Conservation (phyloP, 2,888 invertebrate genomes). For the Tetropium fuscum region DNA sequence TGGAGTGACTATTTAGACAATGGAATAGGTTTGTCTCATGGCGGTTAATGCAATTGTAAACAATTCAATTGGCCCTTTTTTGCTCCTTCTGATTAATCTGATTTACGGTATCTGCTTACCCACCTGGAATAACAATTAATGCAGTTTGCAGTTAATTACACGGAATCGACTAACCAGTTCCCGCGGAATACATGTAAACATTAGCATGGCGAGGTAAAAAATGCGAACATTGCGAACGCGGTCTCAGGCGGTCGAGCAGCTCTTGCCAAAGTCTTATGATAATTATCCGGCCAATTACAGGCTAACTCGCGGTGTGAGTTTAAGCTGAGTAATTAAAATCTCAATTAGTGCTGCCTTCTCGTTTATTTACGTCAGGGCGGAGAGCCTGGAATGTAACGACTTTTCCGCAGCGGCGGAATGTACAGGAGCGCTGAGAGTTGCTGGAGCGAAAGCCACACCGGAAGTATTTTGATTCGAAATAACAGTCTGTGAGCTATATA, state of each 20-base stretch:
- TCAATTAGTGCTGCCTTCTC: conserved; percentile 30
- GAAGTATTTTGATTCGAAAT: no score
- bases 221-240: no score
- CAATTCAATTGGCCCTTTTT: no score
- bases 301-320: conserved; percentile 49
- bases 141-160: conserved; percentile 40
- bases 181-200: conserved; percentile 45
- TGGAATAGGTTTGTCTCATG: no score
- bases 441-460: conserved; percentile 4
- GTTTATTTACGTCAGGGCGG: conserved; percentile 27
- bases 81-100: no score
- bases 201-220: conserved; percentile 27
- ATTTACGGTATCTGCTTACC: conserved; percentile 1
- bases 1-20: no score
- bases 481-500: no score
- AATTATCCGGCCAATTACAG: conserved; percentile 62
- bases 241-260: conserved; percentile 10
- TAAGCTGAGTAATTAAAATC: conserved; percentile 42
- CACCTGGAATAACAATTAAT: conserved; percentile 35
- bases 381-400: conserved; percentile 12
- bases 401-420: conserved; percentile 15
- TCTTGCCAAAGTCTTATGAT: conserved; percentile 44
- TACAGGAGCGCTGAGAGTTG: conserved; percentile 5
- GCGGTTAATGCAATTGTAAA: no score
- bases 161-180: conserved; percentile 47